Percentiles rank a stretch among this genome's conserved stretches.
Evolutionary conservation across 2,113 vertebrate genomes (phyloP).

Genomic region (Nansenia antarctica): DNA sequence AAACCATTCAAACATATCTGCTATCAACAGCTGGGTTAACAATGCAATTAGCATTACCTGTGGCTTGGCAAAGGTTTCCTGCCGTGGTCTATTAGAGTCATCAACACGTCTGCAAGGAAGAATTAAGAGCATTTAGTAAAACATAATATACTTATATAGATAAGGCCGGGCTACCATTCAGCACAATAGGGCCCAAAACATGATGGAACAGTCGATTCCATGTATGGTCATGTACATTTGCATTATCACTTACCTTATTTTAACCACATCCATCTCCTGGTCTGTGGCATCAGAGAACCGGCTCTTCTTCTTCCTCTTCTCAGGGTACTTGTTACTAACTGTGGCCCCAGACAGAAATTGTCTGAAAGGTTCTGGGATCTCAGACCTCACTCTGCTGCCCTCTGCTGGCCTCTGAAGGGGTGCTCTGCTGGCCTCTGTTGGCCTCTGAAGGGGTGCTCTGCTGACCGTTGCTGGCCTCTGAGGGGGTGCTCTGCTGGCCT

Average conservation of each 20-base stretch:
- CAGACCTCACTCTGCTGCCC: slow-evolving; percentile 28
- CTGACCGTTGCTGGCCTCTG: slow-evolving; percentile 30
- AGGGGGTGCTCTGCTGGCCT: neutral
- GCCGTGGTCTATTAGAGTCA: slow-evolving; percentile 22
- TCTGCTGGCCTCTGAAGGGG: slow-evolving; percentile 29
- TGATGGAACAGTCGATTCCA: neutral
- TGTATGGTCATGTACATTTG: neutral
- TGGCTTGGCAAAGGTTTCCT: slow-evolving; percentile 23
- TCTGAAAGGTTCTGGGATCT: slow-evolving; percentile 69
- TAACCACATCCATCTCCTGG: slow-evolving; percentile 56
- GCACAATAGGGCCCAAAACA: neutral
- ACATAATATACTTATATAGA: neutral
- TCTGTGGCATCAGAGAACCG: slow-evolving; percentile 71
- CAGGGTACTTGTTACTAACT: slow-evolving; percentile 7
- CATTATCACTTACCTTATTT: slow-evolving; percentile 50
- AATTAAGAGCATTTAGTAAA: slow-evolving; percentile 2
- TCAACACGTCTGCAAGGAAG: slow-evolving; percentile 27
- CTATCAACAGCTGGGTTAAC: neutral
- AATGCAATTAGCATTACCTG: slow-evolving; percentile 31
- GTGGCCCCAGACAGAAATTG: slow-evolving; percentile 52
- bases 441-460: neutral
- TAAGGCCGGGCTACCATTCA: neutral
- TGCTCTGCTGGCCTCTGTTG: neutral
- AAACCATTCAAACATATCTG: neutral
- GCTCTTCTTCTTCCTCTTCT: slow-evolving; percentile 65